A percentile compares a stretch with the other conserved stretches of the same genome.
phyloP scores from a whole-genome alignment of 1,140 invertebrate species.

The Phymorhynchus buccinoides region DNA sequence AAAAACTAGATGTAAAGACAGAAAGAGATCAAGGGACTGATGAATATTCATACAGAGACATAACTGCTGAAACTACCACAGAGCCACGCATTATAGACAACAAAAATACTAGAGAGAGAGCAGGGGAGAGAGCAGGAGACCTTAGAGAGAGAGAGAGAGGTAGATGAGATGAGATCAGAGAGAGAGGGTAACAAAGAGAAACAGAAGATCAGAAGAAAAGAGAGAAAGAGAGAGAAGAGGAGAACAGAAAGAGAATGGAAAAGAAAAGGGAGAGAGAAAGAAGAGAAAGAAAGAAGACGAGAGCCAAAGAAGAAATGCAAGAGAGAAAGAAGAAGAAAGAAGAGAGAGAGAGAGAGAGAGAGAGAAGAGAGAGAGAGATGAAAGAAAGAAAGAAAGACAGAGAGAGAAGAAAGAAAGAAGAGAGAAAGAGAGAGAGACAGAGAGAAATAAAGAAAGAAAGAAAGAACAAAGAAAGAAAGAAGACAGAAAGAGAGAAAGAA shows the following conservation, averaged over 20 bases:
- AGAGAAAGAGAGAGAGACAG: no score
- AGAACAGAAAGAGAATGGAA: no score
- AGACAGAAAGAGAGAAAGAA: neutral
- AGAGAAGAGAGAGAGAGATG: no score
- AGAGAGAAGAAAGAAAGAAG: neutral
- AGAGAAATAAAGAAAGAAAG: no score
- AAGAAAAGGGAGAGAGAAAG: no score
- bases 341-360: conserved; percentile 25
- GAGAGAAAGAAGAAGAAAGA: neutral
- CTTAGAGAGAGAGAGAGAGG: no score
- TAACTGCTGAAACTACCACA: neutral
- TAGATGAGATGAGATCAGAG: no score
- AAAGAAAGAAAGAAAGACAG: no score
- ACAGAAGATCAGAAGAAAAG: no score
- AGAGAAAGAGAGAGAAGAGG: neutral
- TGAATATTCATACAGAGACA: neutral
- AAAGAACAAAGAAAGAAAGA: no score
- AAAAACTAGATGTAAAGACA: neutral
- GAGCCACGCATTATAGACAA: neutral
- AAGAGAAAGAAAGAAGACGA: neutral
- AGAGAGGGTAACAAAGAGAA: no score
- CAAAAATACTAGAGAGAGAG: neutral
- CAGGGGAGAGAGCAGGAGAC: no score
- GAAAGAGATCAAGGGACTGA: neutral
- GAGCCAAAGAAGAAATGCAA: neutral